Evolutionary conservation across 2,113 vertebrate genomes (phyloP).

Genomic region (Tetrax tetrax): DNA sequence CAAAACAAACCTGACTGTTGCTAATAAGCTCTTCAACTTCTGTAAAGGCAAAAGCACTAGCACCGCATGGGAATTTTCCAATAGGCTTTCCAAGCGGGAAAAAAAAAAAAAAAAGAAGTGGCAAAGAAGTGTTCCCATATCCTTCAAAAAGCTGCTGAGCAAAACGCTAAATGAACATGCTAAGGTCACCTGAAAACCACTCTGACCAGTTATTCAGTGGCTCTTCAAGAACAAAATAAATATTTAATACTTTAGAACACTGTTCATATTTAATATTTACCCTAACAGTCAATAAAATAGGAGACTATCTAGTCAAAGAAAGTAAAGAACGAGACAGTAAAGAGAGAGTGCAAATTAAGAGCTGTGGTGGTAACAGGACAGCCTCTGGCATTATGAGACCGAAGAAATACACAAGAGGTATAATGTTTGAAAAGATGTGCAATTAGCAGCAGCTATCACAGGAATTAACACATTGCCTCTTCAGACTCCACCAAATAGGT

Average conservation of each 20-base stretch:
- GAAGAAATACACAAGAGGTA: background rate
- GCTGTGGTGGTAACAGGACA: background rate
- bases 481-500: background rate
- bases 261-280: background rate
- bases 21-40: background rate
- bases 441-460: background rate
- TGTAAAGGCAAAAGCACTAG: background rate
- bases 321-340: background rate
- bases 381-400: background rate
- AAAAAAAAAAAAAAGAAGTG: no score
- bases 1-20: background rate
- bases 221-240: slow-evolving; percentile 8
- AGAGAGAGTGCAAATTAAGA: background rate
- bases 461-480: background rate
- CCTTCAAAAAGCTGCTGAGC: background rate
- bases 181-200: background rate
- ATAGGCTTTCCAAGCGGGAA: background rate
- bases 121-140: background rate
- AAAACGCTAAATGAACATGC: background rate
- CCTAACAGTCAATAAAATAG: background rate
- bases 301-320: background rate
- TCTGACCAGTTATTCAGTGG: background rate
- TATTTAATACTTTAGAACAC: background rate
- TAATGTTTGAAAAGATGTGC: background rate
- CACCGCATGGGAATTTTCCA: background rate